Evolutionary conservation across 2,113 vertebrate genomes (phyloP), one percentile per base, ranked within the genome.

Genomic region (Guaruba guarouba): DNA sequence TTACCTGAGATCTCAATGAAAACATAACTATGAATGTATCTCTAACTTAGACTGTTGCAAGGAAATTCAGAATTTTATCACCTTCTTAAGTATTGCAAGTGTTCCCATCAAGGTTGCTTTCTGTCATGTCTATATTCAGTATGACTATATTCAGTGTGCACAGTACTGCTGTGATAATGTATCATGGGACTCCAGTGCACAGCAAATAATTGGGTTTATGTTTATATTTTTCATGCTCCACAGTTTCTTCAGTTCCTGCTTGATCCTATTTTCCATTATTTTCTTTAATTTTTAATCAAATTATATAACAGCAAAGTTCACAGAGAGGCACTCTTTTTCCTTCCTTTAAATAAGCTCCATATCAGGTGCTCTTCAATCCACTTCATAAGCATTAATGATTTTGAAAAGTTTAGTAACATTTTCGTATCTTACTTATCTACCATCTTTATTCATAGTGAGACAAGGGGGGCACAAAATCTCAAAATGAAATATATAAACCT

Each of bases 31-130:
- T 48, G 95, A 95, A 95, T 87, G 69, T 68, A 68, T 89, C 77
- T 86, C 80, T 75, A 71, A 92, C 61, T 93, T 88, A 43, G 69
- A 33, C 39, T 93, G 43, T 51, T 63, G 28, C 84, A 88, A 93
- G 69, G 75, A 77, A 92, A 86, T 93, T 93, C 77, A 82, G 55
- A 92, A 71, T 95, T 96, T 96, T 95, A 95, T 92, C 93, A 76
- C 81, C 62, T 91, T 82, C 33, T 89, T 86, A 81, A 52, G n/a
- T 37, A 25, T 12, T 84, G 55, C 35, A 76, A 89, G 70, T 48
- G 52, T 63, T 96, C 48, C 57, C 33, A 84, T 95, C 91, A 89
- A 84, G 17, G 18, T 57, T 91, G 48, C 27, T 93, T 84, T 89
- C 91, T 92, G 69, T 66, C 86, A 61, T 84, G 57, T 35, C 66